Evolutionary conservation across 1,140 invertebrate genomes (phyloP).

Genomic region (Cydia amplana): DNA sequence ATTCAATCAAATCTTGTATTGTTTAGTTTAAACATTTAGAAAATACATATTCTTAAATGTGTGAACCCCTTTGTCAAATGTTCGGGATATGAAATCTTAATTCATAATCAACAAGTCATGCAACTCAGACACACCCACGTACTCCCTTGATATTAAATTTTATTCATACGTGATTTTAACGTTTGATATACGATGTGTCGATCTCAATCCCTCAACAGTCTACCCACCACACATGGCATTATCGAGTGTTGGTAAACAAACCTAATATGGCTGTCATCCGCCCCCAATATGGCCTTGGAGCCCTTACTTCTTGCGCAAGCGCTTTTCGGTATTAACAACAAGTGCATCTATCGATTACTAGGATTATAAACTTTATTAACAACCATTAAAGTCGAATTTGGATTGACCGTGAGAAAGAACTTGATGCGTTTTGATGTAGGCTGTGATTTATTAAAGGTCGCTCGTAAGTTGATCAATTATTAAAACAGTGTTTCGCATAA

Average conservation of each 20-base stretch:
- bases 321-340: not conserved
- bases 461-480: conserved; percentile 14
- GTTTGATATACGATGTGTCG: not conserved
- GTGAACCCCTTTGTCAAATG: not conserved
- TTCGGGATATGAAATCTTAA: not conserved
- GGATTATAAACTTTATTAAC: not conserved
- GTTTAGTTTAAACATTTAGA: too few species aligned
- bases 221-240: not conserved
- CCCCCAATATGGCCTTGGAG: not conserved
- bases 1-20: too few species aligned
- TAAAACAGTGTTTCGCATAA: conserved; percentile 6
- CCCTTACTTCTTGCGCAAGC: not conserved
- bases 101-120: not conserved
- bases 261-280: not conserved
- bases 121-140: not conserved
- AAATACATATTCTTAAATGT: too few species aligned
- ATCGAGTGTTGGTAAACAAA: conserved; percentile 9
- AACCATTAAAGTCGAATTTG: not conserved
- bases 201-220: not conserved
- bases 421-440: not conserved
- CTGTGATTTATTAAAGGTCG: not conserved
- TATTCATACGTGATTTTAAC: not conserved
- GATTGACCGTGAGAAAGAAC: not conserved
- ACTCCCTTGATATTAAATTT: not conserved
- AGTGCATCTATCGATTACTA: not conserved